Evolutionary conservation across 35 echinoderm and acorn worm genomes (phyloP).

Genomic region (Heliocidaris tuberculata): DNA sequence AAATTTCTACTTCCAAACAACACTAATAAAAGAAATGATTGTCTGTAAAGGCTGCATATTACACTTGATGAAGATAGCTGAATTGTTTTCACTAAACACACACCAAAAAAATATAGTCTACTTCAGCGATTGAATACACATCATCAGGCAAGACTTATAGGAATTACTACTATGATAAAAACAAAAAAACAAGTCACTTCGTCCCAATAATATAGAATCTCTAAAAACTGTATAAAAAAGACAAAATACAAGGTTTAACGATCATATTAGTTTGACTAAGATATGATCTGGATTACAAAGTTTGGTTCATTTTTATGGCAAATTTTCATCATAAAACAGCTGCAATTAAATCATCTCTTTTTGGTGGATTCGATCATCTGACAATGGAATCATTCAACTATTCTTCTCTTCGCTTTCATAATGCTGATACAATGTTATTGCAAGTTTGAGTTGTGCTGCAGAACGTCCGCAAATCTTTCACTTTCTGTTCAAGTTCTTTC

Average conservation of each 20-base stretch:
- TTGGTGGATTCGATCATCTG: not conserved
- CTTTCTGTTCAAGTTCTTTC: not conserved
- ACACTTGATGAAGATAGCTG: not conserved
- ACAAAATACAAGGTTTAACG: constrained; percentile 23
- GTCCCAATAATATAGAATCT: not conserved
- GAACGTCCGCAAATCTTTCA: not conserved
- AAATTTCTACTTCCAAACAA: not conserved
- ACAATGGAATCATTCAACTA: not conserved
- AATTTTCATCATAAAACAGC: constrained; percentile 23
- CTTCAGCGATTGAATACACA: not conserved
- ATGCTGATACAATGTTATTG: constrained; percentile 3
- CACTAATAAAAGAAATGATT: not conserved
- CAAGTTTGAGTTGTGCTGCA: not conserved
- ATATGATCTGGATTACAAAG: constrained; percentile 25
- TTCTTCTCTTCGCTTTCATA: not conserved
- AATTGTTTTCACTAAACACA: not conserved
- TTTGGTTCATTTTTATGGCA: not conserved
- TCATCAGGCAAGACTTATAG: not conserved
- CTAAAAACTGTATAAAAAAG: constrained; percentile 20
- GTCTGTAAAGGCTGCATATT: not conserved
- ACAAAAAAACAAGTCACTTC: not conserved
- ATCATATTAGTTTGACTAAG: not conserved
- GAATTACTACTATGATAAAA: not conserved
- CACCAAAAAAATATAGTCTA: constrained; percentile 14
- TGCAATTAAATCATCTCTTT: constrained; percentile 19